Evolutionary conservation across 2,888 invertebrate genomes (phyloP).

Genomic region (Nipponacmea schrenckii): DNA sequence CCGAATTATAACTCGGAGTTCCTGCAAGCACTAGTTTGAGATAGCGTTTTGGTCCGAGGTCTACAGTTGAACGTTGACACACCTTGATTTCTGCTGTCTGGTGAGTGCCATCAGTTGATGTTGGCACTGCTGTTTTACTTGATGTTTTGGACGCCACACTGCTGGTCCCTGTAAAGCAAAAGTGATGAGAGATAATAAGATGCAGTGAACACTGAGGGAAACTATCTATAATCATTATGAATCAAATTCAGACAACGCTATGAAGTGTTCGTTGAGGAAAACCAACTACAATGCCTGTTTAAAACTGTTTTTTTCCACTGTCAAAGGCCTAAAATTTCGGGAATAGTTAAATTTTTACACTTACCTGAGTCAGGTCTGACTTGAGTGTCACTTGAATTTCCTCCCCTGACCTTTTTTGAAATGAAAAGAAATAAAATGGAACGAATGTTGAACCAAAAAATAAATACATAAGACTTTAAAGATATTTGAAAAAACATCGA

Average conservation of each 20-base stretch:
- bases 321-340: too few species aligned
- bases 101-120: not conserved
- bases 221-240: too few species aligned
- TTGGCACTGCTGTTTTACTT: not conserved
- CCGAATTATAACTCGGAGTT: too few species aligned
- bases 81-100: not conserved
- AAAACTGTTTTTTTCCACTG: too few species aligned
- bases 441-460: too few species aligned
- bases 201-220: too few species aligned
- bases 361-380: conserved; percentile 14
- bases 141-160: not conserved
- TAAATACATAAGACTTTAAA: too few species aligned
- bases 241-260: not conserved
- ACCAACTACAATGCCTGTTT: too few species aligned
- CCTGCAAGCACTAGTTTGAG: not conserved
- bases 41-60: not conserved
- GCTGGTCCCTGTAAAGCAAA: not conserved
- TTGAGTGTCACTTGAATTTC: not conserved
- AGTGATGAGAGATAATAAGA: too few species aligned
- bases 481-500: too few species aligned
- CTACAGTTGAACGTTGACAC: not conserved
- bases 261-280: not conserved
- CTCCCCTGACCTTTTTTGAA: not conserved
- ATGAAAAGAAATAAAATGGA: conserved; percentile 3
- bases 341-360: too few species aligned